A percentile compares a stretch with the other conserved stretches of the same genome.
phyloP scores from a whole-genome alignment of 2,113 vertebrate species.

The Neopipo cinnamomea region DNA sequence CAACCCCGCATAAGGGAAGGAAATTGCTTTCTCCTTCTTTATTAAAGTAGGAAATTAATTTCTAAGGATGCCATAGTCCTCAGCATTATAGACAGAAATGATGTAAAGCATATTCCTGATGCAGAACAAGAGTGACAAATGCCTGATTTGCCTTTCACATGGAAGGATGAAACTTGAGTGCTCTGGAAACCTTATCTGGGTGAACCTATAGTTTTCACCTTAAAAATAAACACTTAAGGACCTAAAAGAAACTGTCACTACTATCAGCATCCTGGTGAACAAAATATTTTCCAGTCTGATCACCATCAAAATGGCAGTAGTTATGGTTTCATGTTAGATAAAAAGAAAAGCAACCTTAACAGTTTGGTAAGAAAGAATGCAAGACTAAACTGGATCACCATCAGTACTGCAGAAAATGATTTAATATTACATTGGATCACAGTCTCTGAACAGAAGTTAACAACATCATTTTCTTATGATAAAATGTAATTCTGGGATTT shows the following conservation, averaged over 20 bases:
- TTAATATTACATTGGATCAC: background rate
- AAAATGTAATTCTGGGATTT: background rate
- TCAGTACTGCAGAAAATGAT: background rate
- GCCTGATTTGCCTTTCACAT: background rate
- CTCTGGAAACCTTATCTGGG: background rate
- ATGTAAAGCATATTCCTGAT: background rate
- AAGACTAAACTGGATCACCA: background rate
- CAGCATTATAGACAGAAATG: background rate
- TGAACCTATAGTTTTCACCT: background rate
- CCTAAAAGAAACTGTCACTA: background rate
- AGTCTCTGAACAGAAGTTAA: background rate
- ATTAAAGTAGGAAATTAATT: background rate
- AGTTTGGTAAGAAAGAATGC: background rate
- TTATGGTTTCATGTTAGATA: background rate
- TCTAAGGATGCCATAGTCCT: background rate
- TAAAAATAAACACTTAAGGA: background rate
- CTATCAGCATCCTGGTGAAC: background rate
- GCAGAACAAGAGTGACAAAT: background rate
- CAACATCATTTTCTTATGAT: background rate
- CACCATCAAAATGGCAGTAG: background rate
- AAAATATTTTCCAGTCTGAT: background rate
- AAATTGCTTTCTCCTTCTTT: background rate
- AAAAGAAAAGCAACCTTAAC: background rate
- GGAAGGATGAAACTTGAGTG: background rate
- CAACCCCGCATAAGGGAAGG: background rate